Percentiles rank a stretch among this genome's conserved stretches.
Conservation (phyloP, 2,888 invertebrate species). For the Catocala fraxini region DNA sequence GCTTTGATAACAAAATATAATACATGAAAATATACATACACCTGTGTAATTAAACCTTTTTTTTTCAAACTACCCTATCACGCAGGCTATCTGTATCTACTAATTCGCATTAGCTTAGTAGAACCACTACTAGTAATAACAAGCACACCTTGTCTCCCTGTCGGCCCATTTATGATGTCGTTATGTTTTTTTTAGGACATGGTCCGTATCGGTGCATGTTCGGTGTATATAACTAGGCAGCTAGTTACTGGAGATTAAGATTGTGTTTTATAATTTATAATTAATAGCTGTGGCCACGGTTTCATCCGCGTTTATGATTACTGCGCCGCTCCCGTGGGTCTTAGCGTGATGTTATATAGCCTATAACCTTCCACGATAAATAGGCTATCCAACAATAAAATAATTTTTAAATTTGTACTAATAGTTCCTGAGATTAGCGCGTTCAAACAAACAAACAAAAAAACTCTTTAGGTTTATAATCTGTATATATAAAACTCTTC, state of each 20-base stretch:
- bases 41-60: constrained; percentile 40
- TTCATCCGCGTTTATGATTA: no score
- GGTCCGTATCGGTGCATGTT: neutral
- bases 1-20: constrained; percentile 28
- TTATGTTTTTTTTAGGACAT: neutral
- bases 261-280: no score
- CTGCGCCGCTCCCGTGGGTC: no score
- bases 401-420: no score
- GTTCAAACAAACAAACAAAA: no score
- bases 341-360: no score
- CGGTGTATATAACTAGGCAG: neutral
- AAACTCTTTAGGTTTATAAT: no score
- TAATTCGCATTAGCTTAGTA: constrained; percentile 1
- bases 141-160: neutral
- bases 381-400: no score
- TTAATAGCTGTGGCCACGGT: no score
- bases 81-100: constrained; percentile 42
- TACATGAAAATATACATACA: constrained; percentile 31
- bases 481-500: no score
- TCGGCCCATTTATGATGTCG: neutral
- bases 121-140: neutral
- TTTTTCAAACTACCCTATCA: constrained; percentile 59
- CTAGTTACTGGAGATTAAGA: neutral
- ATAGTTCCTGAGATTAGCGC: no score
- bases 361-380: no score